Evolutionary conservation across 1,140 invertebrate genomes (phyloP), one percentile per base, ranked within the genome.

Genomic region (Magallana gigas): DNA sequence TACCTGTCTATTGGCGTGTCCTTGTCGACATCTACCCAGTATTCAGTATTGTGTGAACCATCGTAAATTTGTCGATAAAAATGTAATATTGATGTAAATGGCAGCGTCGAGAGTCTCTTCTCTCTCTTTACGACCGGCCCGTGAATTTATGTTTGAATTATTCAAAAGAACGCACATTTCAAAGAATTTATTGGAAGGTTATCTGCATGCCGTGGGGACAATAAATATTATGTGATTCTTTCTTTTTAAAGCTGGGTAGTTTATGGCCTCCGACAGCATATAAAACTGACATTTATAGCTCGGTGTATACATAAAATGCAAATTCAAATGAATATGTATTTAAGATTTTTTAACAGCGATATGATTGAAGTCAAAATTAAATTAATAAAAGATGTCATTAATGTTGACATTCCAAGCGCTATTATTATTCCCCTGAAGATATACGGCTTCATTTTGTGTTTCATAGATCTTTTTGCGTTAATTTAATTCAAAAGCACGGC

Each of bases 101-200:
- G 68, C 68, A 76, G 23, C 23, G 68, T 29, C 11, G 68, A 76
- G 68, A 76, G 68, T 76, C 68, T 76, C 68, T 76, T 29, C 18
- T 76, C 68, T 76, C 68, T 36, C 11, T 76, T 76, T 76, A 76
- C 36, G 68, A 36, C 68, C 68, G 23, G 68, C 23, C 68, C 36
- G 68, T 76, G 68, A 76, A 76, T 76, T 76, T 76, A 76, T 76
- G 68, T 76, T 76, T 76, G 68, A 76, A 76, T 76, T 76, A 76
- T 76, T 76, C 68, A 76, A 76, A 76, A 76, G 68, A 76, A 76
- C 68, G 68, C 68, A 76, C 68, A 76, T 76, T 76, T 76, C 68
- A 76, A 76, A 76, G 68, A 76, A 76, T 76, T 76, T 76, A 76
- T 76, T 76, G 36, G 68, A 76, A 76, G 68, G 68, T 76, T 76